Percentiles rank a stretch among this genome's conserved stretches.
Conservation (phyloP, 2,888 invertebrate species). For the Patella ulyssiponensis region DNA sequence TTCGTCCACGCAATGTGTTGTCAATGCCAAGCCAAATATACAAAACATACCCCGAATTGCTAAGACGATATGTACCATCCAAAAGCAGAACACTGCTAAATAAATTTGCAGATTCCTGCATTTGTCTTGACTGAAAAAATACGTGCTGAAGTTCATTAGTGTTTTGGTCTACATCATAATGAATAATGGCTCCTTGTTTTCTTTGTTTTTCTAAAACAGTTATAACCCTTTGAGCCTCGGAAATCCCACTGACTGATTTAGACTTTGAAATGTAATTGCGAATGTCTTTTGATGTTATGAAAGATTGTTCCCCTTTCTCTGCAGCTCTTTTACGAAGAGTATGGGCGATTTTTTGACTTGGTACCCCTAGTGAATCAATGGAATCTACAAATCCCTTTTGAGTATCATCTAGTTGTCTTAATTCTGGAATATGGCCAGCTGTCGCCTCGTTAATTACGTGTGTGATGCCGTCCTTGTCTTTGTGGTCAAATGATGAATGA, state of each 20-base stretch:
- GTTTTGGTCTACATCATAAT: not conserved
- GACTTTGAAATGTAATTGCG: not conserved
- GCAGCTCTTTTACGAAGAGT: not conserved
- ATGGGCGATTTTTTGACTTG: not conserved
- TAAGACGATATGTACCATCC: not conserved
- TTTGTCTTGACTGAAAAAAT: not conserved
- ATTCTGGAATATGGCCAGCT: not conserved
- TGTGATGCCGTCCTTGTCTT: not conserved
- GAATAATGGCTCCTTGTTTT: not conserved
- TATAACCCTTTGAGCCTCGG: not conserved
- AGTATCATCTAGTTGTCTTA: not conserved
- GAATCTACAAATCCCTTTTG: not conserved
- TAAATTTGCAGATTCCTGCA: not conserved
- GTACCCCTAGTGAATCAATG: not conserved
- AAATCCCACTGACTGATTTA: not conserved
- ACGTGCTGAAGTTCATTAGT: not conserved
- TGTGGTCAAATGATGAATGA: slow-evolving; percentile 1
- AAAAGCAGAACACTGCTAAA: not conserved
- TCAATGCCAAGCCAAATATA: not conserved
- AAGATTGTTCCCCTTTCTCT: not conserved
- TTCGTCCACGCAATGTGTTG: not conserved
- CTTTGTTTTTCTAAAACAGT: not conserved
- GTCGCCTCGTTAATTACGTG: not conserved
- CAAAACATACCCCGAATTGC: slow-evolving; percentile 1
- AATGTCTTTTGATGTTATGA: not conserved